Base-by-base conservation (phyloP, 2,888 invertebrate genomes). In the Asteroscopus sphinx region DNA sequence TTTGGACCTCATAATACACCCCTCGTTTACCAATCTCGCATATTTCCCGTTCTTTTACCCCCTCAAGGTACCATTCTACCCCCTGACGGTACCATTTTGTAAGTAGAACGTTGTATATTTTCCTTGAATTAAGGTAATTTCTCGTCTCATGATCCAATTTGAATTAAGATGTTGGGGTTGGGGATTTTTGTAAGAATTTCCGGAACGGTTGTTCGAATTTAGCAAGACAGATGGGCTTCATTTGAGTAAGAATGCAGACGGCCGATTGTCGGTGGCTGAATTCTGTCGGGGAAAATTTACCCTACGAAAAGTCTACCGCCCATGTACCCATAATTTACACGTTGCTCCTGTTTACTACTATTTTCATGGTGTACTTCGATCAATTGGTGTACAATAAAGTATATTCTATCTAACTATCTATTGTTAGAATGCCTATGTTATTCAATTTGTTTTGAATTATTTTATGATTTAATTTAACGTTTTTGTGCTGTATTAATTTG, bases 141-240 rank as follows among this genome's bases (percentile, higher is more conserved):
- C 69, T 73, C 76, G 71, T 76, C 67, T 66, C 68, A 69, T 78
- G 75, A 78, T 79, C 78, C 78, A 72, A 73, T 78, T 73, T 78
- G 73, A 79, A 76, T 76, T 73, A 77, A 65, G 76, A 62, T 46
- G 56, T 58, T 32, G 33, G 61, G 67, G 62, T 58, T 39, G 36
- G 54, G 56, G 65, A 58, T 69, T 63, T 76, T 72, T 68, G 63
- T 60, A 44, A 30, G 60, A 72, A 66, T 65, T 63, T 74, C 63
- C 52, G 60, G 37, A 61, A 67, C 59, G 56, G 66, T 54, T 60
- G 61, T 65, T 58, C 51, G 57, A 57, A 68, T 64, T 61, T 63
- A 51, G 40, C 40, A 37, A 55, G 30, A 57, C 46, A 40, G 56
- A 72, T 62, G 48, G 39, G 53, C 40, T 62, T 49, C 7, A 21